Base-by-base conservation (phyloP, 2,113 vertebrate species). In the Cercocebus atys region DNA sequence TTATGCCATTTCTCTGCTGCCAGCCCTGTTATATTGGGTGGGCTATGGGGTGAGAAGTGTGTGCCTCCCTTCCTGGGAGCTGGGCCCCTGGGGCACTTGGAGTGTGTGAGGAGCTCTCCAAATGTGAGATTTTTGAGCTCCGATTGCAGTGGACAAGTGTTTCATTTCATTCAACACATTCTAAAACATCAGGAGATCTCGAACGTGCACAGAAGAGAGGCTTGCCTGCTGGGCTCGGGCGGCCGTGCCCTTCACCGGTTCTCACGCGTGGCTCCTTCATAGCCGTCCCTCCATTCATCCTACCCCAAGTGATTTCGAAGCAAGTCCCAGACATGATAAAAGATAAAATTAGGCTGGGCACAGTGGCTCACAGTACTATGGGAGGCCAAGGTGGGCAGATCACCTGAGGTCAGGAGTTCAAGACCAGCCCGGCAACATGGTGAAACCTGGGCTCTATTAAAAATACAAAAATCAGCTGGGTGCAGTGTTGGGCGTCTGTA, bases 91-190 rank as follows among this genome's bases (percentile, higher is more conserved):
- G 2, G 27, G 40, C 59, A 0, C 52, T 30, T 5, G 82, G 52
- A 38, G 47, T 7, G 40, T 10, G 9, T 2, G 22, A 47, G 52
- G 18, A 40, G 93, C 84, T 40, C 72, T 50, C 20, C 6, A 16
- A 8, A 35, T 11, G 20, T 6, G 40, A 16, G 3, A 4, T 57
- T 47, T 23, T 35, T 22, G 2, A 64, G 50, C 14, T 0, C 78
- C 1, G 0, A 10, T 38, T 27, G 5, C 32, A 6, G 27, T 0
- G 12, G n/a, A 30, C 12, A 10, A 7, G 6, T 18, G 22, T 76
- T 76, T 18, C 61, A 47, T 40, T 79, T 50, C 22, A 5, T 27
- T 8, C 4, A 30, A 27, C 0, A 0, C n/a, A 17, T 40, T 59
- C 25, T 45, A 32, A 38, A 35, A 68, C 40, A 22, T 6, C 38